Conservation (phyloP, 53 echinoderm and acorn worm species). For the Echinarachnius parma region DNA sequence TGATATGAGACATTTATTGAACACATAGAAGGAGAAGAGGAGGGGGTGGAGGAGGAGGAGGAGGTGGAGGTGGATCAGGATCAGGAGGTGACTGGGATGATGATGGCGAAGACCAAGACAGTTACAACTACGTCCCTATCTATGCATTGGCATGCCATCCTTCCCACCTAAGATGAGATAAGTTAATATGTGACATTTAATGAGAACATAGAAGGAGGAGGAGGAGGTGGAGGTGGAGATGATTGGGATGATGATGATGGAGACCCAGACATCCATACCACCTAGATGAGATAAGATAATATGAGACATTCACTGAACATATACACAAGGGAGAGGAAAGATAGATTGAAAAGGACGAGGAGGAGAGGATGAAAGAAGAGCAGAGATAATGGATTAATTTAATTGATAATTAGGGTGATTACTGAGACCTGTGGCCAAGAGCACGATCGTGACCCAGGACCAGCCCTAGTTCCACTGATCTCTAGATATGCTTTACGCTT, state of each 20-base stretch:
- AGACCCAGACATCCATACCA: constrained; percentile 28
- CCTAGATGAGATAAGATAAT: too few species aligned
- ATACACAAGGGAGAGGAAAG: too few species aligned
- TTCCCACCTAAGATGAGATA: too few species aligned
- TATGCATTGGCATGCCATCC: constrained; percentile 27
- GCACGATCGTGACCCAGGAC: too few species aligned
- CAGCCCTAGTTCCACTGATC: too few species aligned
- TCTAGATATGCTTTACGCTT: too few species aligned
- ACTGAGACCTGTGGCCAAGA: too few species aligned
- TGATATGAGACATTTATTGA: too few species aligned
- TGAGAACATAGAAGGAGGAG: too few species aligned
- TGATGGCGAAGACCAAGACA: constrained; percentile 27
- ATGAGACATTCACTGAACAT: too few species aligned
- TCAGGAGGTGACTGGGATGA: constrained; percentile 11
- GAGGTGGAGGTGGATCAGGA: constrained; percentile 6
- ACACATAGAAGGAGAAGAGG: too few species aligned
- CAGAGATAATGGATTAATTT: background rate
- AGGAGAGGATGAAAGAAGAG: constrained; percentile 5
- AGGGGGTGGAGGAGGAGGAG: constrained; percentile 10
- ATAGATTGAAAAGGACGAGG: constrained; percentile 15
- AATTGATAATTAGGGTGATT: constrained; percentile 16
- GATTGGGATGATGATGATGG: constrained; percentile 27
- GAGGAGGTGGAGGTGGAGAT: background rate
- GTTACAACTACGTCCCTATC: constrained; percentile 34
- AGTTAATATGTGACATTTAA: too few species aligned